Evolutionary conservation across 2,113 vertebrate genomes (phyloP).

Genomic region (Butorides virescens): DNA sequence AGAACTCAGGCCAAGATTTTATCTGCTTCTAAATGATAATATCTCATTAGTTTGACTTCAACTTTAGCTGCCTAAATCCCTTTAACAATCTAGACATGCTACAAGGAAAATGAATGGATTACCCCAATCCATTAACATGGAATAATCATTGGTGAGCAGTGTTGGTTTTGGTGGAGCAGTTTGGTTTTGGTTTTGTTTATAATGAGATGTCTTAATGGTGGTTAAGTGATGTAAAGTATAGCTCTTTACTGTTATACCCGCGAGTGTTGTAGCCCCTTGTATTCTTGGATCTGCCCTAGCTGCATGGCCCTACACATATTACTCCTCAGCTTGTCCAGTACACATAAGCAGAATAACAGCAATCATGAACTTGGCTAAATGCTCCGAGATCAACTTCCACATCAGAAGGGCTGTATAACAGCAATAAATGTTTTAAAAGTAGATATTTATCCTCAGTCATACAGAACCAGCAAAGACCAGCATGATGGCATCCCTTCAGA

Average conservation of each 20-base stretch:
- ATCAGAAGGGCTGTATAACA: neutral
- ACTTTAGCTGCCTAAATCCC: neutral
- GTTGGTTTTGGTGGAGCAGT: neutral
- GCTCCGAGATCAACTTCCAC: neutral
- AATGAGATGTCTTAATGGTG: neutral
- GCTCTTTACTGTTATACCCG: neutral
- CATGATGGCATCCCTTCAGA: neutral
- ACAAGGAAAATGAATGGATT: neutral
- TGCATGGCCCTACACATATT: fast-evolving
- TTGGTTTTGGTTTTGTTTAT: neutral
- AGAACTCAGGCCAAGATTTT: neutral
- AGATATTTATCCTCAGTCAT: neutral
- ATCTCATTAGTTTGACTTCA: neutral
- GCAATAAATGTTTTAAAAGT: neutral
- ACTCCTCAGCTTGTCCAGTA: neutral
- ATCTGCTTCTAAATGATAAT: neutral
- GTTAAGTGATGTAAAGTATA: neutral
- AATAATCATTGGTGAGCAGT: neutral
- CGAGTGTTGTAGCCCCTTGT: neutral
- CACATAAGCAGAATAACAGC: neutral
- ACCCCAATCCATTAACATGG: neutral
- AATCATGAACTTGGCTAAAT: neutral
- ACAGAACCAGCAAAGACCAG: neutral
- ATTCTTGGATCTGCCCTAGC: neutral
- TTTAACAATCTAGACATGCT: neutral